Evolutionary conservation across 2,797 vertebrate genomes (phyloP), one percentile per base, ranked within the genome.

Genomic region (Phylloscopus collybita): DNA sequence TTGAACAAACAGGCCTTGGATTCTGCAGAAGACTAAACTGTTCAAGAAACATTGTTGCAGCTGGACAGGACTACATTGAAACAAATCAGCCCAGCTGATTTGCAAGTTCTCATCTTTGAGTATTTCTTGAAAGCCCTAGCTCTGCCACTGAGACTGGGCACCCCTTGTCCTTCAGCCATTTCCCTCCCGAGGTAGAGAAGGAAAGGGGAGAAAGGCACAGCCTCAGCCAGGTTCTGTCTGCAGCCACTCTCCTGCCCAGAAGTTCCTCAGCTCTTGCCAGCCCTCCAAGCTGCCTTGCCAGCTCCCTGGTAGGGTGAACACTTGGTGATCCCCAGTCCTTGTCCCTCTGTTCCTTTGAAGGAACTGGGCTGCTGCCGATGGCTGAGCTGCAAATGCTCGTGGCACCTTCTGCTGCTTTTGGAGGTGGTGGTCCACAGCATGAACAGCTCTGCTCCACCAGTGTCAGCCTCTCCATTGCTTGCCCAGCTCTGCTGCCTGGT

Each of bases 321-420:
- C 16, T 56, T n/a, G 30, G 42, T 38, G 70, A 47, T 60, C 13
- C 5, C 23, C 0, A 0, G 0, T 36, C 1, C 0, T 14, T 42
- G 25, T 74, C 16, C 13, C 10, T 62, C 51, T 19, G 20, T 40
- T 73, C 56, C 64, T 86, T 53, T 44, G 36, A 59, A 79, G 44
- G 71, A 85, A 8, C 9, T 9, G 40, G 19, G 29, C 44, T 91
- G 70, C 70, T 76, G 75, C 34, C 50, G 25, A 3, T 1, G 1
- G 17, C 49, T 84, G 57, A 86, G 32, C 25, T 40, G 4, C 11
- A 44, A 5, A 29, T 59, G 36, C 25, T 53, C 1, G 0, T 56
- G 16, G 22, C 45, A 4, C 45, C 42, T 66, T 62, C 60, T 94
- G 44, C 59, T 25, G 51, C 40, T 85, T 66, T 40, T 66, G 12